Conservation (phyloP, 37 sponge, comb jelly and placozoan genomes). For the Hexactinellida sp. region DNA sequence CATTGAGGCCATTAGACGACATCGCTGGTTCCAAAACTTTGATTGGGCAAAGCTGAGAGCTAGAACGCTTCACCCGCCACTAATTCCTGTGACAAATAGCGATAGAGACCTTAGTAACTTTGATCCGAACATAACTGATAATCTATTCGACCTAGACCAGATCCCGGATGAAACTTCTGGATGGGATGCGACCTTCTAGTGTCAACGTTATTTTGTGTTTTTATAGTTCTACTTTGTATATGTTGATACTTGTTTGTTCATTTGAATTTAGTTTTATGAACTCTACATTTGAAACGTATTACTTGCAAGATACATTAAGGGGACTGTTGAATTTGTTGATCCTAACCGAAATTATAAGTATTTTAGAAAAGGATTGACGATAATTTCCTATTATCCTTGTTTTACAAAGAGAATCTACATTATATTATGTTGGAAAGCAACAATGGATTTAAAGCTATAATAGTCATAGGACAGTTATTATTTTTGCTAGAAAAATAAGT, state of each 20-base stretch:
- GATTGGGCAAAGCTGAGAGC: background rate
- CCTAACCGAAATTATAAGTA: no score
- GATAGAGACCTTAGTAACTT: background rate
- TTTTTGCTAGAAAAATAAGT: no score
- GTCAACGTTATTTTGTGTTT: background rate
- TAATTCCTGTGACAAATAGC: background rate
- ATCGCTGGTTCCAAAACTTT: constrained; percentile 5
- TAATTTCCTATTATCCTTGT: no score
- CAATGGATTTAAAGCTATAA: no score
- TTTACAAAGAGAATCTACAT: no score
- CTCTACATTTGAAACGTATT: no score
- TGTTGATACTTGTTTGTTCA: background rate
- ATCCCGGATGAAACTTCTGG: background rate
- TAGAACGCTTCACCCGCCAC: background rate
- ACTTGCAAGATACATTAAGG: no score
- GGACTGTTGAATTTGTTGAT: no score
- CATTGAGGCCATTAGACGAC: background rate
- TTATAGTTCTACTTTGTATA: background rate
- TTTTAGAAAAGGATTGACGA: no score
- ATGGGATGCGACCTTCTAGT: background rate
- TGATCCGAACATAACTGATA: constrained; percentile 11
- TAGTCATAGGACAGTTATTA: no score
- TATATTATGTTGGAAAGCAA: no score
- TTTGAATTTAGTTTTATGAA: background rate
- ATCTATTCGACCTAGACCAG: background rate